phyloP scores from a whole-genome alignment of 2,888 invertebrate species.

The Branchipolynoe longqiensis region DNA sequence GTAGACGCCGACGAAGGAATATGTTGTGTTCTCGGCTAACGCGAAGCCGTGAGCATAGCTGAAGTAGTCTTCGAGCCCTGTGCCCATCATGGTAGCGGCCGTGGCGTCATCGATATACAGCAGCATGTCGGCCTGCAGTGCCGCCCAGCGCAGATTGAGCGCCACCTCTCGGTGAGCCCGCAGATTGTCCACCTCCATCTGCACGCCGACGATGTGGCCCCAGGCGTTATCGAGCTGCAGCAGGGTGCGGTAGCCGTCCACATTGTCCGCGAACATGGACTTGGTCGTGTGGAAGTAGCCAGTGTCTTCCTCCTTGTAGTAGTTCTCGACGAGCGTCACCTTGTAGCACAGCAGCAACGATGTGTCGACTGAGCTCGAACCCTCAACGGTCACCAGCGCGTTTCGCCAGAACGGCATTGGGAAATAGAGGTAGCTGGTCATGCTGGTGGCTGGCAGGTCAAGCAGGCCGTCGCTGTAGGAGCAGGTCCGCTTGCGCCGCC shows the following conservation, averaged over 20 bases:
- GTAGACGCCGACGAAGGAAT: slow-evolving; percentile 67
- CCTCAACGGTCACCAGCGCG: slow-evolving; percentile 62
- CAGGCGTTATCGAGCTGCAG: slow-evolving; percentile 61
- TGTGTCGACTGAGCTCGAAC: slow-evolving; percentile 45
- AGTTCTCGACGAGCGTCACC: slow-evolving; percentile 61
- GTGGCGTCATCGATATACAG: slow-evolving; percentile 64
- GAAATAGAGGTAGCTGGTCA: slow-evolving; percentile 67
- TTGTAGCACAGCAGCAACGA: slow-evolving; percentile 63
- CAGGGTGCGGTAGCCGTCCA: slow-evolving; percentile 61
- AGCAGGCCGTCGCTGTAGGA: slow-evolving; percentile 22
- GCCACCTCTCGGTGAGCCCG: slow-evolving; percentile 62
- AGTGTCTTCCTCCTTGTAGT: slow-evolving; percentile 62
- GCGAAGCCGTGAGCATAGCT: slow-evolving; percentile 70
- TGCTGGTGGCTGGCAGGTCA: slow-evolving; percentile 27
- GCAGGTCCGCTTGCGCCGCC: slow-evolving; percentile 61
- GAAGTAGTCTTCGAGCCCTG: slow-evolving; percentile 70
- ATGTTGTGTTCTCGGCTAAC: slow-evolving; percentile 68
- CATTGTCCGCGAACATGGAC: slow-evolving; percentile 63
- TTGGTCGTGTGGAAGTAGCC: slow-evolving; percentile 66
- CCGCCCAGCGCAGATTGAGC: slow-evolving; percentile 66
- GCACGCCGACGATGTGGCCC: slow-evolving; percentile 68
- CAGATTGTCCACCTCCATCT: slow-evolving; percentile 67
- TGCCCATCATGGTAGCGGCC: slow-evolving; percentile 65
- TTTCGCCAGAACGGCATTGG: slow-evolving; percentile 69
- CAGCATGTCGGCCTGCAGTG: slow-evolving; percentile 67